phyloP scores from a whole-genome alignment of 30 jellyfish, hydroid and myxozoan species.

The Aurelia sp. region DNA sequence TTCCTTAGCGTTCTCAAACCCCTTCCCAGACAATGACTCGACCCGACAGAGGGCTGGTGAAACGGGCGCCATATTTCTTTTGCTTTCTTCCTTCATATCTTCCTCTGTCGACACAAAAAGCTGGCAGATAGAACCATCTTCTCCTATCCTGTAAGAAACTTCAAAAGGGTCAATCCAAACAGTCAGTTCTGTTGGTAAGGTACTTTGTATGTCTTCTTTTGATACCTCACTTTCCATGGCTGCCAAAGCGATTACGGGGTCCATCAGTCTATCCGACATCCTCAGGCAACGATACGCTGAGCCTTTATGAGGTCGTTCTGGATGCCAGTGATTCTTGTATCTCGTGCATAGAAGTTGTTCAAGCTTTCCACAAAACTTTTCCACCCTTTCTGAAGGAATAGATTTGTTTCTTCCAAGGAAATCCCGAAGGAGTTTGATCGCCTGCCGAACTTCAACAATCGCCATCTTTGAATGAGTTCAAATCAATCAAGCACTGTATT shows the following conservation, averaged over 20 bases:
- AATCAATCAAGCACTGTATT: too few species aligned
- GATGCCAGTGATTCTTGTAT: constrained; percentile 95
- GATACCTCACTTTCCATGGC: constrained; percentile 88
- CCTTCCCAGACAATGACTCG: constrained; percentile 41
- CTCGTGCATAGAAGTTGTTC: constrained; percentile 78
- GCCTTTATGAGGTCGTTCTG: constrained; percentile 94
- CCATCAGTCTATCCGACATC: constrained; percentile 77
- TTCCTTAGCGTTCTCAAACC: constrained; percentile 46
- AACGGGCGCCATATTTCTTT: constrained; percentile 64
- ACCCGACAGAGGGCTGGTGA: constrained; percentile 65
- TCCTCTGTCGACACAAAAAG: constrained; percentile 50
- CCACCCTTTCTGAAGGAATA: constrained; percentile 75
- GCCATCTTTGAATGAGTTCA: constrained; percentile 33
- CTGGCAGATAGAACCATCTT: constrained; percentile 97
- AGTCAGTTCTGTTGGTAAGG: constrained; percentile 92
- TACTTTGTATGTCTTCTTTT: constrained; percentile 58
- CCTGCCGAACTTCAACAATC: constrained; percentile 93
- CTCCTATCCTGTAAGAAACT: constrained; percentile 97
- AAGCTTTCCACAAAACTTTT: constrained; percentile 68
- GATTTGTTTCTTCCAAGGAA: constrained; percentile 66
- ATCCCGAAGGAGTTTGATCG: constrained; percentile 82
- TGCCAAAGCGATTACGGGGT: constrained; percentile 87
- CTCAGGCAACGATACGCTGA: constrained; percentile 96
- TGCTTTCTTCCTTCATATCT: constrained; percentile 39
- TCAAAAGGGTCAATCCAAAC: constrained; percentile 98